Base-by-base conservation (phyloP, 2,797 vertebrate genomes). In the Streptopelia turtur region DNA sequence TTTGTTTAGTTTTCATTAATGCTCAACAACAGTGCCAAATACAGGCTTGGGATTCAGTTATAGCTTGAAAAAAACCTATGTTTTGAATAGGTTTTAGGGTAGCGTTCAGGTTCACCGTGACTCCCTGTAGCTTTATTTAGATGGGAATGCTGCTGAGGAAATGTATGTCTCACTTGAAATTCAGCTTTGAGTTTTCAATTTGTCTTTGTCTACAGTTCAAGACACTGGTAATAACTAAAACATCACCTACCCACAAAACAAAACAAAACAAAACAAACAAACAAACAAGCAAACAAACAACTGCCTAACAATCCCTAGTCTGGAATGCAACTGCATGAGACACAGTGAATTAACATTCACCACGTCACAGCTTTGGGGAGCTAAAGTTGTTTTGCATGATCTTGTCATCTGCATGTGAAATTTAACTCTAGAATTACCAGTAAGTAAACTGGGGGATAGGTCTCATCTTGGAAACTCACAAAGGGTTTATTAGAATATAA, bases 51-150 rank as follows among this genome's bases (percentile, higher is more conserved):
- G 7, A 52, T 61, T 71, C 57, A 69, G n/a, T 55, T 76, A 43
- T 8, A 79, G 5, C 11, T 91, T 60, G 14, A 43, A 84, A 72
- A 86, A 83, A 25, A 0, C 0, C 6, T 10, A 1, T 23, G 5
- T 45, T 87, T 72, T 80, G 13, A 69, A 52, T 30, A 43, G 43
- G 3, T 31, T 91, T 93, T 61, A 37, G 55, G 43, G 28, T 87
- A 79, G 9, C 1, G 2, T 74, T 90, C 59, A 80, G 8, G 30
- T 66, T 11, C 37, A 69, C 5, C 2, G 2, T 83, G 55, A 89
- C 10, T 70, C 56, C 59, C 43, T 53, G 25, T 41, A 53, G 13
- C 11, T 85, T 3, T 57, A 31, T 89, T 82, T 84, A 82, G 84
- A 57, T 47, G 15, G 10, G 10, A 78, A 63, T 13, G 9, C 22